phyloP scores from a whole-genome alignment of 1,140 invertebrate species.

The Zelostemma sp. region DNA sequence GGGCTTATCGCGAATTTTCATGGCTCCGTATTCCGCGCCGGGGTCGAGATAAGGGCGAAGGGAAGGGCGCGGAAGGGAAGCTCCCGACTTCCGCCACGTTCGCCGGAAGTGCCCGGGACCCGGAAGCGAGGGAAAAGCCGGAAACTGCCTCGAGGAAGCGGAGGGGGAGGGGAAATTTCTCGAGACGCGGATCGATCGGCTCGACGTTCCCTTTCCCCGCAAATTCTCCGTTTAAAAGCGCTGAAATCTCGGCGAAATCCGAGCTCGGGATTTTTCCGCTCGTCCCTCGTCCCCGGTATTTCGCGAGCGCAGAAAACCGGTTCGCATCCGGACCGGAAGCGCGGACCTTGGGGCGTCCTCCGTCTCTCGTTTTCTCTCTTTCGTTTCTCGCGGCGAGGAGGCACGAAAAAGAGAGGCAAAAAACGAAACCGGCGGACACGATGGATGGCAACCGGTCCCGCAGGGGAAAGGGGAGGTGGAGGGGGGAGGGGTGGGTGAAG shows the following conservation, averaged over 20 bases:
- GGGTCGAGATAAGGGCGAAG: slow-evolving; percentile 33
- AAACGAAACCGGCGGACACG: slow-evolving; percentile 56
- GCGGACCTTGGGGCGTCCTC: slow-evolving; percentile 60
- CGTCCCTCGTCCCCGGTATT: too few species aligned
- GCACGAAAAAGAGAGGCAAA: slow-evolving; percentile 57
- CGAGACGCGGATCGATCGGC: slow-evolving; percentile 12
- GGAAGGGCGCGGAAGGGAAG: slow-evolving; percentile 11
- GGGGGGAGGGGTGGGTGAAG: neutral
- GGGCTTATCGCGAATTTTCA: slow-evolving; percentile 51
- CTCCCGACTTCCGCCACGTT: slow-evolving; percentile 41
- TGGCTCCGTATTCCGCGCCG: slow-evolving; percentile 39
- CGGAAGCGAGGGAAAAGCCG: slow-evolving; percentile 63
- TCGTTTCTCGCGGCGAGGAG: slow-evolving; percentile 26
- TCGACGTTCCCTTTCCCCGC: slow-evolving; percentile 31
- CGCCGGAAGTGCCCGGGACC: slow-evolving; percentile 62
- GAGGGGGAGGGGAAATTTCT: slow-evolving; percentile 13
- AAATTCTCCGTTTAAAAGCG: neutral
- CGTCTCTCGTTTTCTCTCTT: slow-evolving; percentile 23
- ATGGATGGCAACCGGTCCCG: slow-evolving; percentile 66
- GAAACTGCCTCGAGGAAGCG: slow-evolving; percentile 44
- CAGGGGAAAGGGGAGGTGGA: slow-evolving; percentile 8
- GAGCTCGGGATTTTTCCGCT: neutral
- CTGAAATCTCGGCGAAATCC: too few species aligned
- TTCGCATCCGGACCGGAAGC: slow-evolving; percentile 70
- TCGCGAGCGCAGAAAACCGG: too few species aligned